These are phyloP conservation scores for Enteromius fasciolatus DNA, from an alignment of 2,797 vertebrate genomes.

Conservation along the genomic window DNA sequence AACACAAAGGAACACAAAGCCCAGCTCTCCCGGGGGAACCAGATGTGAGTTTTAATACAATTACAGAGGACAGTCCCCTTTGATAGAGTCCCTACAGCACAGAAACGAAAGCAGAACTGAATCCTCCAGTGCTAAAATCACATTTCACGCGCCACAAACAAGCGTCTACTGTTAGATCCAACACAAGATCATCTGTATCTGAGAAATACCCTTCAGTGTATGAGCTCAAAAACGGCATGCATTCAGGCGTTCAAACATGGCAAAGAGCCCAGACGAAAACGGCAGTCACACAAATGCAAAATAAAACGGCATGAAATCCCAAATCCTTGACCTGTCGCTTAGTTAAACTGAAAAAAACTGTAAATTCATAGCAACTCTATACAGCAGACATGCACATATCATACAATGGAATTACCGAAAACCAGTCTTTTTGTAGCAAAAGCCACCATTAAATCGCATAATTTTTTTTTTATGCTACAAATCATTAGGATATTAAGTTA, in stretches of 20 bases:
- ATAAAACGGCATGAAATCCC: neutral
- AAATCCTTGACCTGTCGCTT: neutral
- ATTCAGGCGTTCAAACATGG: neutral
- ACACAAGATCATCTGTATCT: neutral
- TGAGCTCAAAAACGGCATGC: neutral
- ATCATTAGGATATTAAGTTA: too few species aligned
- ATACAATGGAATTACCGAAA: neutral
- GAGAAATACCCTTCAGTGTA: neutral
- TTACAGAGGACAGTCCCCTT: neutral
- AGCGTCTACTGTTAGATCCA: neutral
- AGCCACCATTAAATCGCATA: neutral
- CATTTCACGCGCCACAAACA: neutral
- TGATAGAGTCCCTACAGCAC: neutral
- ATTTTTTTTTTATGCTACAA: too few species aligned
- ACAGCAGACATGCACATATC: neutral
- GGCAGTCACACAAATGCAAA: neutral
- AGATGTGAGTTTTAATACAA: neutral
- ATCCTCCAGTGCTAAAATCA: neutral
- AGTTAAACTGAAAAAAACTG: neutral
- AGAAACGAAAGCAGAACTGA: conserved; percentile 46
- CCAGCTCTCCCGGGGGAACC: neutral
- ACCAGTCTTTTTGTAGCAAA: too few species aligned
- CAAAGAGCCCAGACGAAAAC: neutral
- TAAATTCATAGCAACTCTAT: neutral
- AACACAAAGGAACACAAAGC: neutral